Percentiles rank a stretch among this genome's conserved stretches.
These are phyloP conservation scores for Oedothorax gibbosus DNA, from an alignment of 1,140 invertebrate genomes.

Conservation along the genomic window DNA sequence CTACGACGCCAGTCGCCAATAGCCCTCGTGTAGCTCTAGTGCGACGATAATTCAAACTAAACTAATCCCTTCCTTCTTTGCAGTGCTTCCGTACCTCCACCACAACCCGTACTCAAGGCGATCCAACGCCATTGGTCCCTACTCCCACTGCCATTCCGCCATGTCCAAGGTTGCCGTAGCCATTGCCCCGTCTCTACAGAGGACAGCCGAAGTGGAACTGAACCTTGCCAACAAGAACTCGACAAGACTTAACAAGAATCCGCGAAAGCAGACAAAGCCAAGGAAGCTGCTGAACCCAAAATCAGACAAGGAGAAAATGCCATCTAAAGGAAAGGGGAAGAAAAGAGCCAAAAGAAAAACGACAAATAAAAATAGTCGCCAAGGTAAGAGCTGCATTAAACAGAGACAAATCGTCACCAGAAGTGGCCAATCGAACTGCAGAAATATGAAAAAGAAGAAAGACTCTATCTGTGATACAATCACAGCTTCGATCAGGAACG, in stretches of 20 bases:
- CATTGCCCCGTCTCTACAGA: conserved; percentile 33
- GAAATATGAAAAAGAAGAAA: background rate
- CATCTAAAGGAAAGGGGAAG: background rate
- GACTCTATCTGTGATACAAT: conserved; percentile 45
- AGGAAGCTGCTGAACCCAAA: conserved; percentile 68
- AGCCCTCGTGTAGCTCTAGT: too few species aligned
- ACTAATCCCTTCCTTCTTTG: background rate
- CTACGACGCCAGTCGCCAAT: too few species aligned
- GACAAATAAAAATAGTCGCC: too few species aligned
- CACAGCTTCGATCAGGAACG: conserved; percentile 10
- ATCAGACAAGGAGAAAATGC: background rate
- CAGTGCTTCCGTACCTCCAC: conserved; percentile 41
- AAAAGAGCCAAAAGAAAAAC: too few species aligned
- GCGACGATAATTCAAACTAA: too few species aligned
- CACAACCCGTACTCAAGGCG: conserved; percentile 54
- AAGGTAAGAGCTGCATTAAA: too few species aligned
- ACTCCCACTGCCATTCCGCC: conserved; percentile 39
- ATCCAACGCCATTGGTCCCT: conserved; percentile 19
- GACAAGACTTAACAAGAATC: conserved; percentile 58
- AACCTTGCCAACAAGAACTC: background rate
- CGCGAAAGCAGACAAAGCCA: conserved; percentile 70
- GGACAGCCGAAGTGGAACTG: background rate
- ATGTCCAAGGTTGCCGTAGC: conserved; percentile 48
- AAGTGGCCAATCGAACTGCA: too few species aligned
- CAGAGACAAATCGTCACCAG: too few species aligned